Conservation (phyloP, 1,140 invertebrate species). For the Sinonovacula constricta region DNA sequence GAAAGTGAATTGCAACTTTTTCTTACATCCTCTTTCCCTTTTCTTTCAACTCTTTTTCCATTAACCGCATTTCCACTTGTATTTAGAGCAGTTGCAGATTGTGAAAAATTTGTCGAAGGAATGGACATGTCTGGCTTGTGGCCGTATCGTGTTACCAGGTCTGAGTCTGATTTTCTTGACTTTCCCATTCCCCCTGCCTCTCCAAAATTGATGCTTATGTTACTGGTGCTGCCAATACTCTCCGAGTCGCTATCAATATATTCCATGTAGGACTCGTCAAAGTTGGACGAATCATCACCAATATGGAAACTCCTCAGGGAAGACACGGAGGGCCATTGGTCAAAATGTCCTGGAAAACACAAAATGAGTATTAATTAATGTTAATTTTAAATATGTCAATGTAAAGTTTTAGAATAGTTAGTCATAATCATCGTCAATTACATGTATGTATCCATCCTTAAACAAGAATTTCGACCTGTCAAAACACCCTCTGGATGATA, state of each 20-base stretch:
- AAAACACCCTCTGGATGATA: no score
- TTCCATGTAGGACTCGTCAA: conserved; percentile 19
- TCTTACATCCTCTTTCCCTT: not conserved
- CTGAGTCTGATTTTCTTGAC: not conserved
- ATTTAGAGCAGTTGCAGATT: not conserved
- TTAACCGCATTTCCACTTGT: no score
- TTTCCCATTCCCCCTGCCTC: not conserved
- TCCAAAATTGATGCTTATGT: conserved; percentile 14
- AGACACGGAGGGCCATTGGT: conserved; percentile 13
- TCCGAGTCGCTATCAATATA: conserved; percentile 36
- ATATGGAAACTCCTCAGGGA: conserved; percentile 44
- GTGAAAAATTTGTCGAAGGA: not conserved
- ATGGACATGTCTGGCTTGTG: not conserved
- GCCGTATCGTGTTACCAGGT: not conserved
- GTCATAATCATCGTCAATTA: no score
- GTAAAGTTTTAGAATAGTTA: no score
- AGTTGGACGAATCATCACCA: conserved; percentile 9
- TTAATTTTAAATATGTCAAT: no score
- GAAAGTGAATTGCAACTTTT: not conserved
- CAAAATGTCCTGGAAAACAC: conserved; percentile 27
- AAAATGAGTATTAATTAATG: no score
- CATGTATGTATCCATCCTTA: no score
- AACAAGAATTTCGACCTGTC: no score
- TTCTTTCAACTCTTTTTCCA: not conserved
- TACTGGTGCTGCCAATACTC: no score